Percentiles rank a stretch among this genome's conserved stretches.
phyloP scores from a whole-genome alignment of 1,140 invertebrate genomes.

The Nixonia krombeini region DNA sequence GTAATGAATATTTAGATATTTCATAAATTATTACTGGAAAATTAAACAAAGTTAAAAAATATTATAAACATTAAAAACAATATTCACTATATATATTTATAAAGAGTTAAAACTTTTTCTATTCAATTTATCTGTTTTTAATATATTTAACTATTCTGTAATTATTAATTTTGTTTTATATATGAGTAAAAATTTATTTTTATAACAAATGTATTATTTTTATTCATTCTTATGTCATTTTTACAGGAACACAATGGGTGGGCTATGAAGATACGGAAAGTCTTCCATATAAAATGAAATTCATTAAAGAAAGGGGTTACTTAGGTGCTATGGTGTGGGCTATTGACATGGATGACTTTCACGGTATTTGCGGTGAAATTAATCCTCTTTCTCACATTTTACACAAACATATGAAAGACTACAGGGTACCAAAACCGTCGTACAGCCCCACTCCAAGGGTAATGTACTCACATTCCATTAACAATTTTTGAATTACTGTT shows the following conservation, averaged over 20 bases:
- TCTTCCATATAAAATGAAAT: slow-evolving; percentile 90
- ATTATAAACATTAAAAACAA: too few relatives aligned
- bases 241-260: slow-evolving; percentile 86
- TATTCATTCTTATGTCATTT: too few relatives aligned
- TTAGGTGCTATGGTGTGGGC: slow-evolving; percentile 92
- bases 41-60: too few relatives aligned
- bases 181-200: too few relatives aligned
- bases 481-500: not conserved
- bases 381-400: slow-evolving; percentile 82
- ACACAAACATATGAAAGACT: slow-evolving; percentile 81
- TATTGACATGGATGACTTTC: slow-evolving; percentile 89
- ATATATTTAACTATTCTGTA: too few relatives aligned
- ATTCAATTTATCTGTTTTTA: too few relatives aligned
- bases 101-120: too few relatives aligned
- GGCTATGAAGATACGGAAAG: slow-evolving; percentile 89
- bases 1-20: too few relatives aligned
- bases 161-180: too few relatives aligned
- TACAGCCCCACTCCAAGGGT: slow-evolving; percentile 80
- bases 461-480: slow-evolving; percentile 21
- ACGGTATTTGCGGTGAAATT: slow-evolving; percentile 80
- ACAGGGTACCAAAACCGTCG: slow-evolving; percentile 80
- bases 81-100: too few relatives aligned
- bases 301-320: slow-evolving; percentile 84
- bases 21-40: too few relatives aligned
- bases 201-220: too few relatives aligned